phyloP scores from a whole-genome alignment of 1,140 invertebrate genomes.

The Rhopalosiphum maidis region DNA sequence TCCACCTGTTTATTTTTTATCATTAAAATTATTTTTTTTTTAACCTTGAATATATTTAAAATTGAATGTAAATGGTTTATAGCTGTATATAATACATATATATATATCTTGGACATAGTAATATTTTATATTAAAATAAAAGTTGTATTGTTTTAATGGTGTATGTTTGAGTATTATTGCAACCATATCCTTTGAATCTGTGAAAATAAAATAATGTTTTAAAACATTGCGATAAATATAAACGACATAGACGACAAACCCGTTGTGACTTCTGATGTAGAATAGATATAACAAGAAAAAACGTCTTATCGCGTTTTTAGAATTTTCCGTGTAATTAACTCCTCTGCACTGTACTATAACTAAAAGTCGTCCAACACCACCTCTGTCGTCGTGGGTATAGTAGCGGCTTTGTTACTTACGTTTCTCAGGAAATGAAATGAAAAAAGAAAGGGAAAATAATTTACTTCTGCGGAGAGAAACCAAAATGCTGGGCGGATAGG shows the following conservation, averaged over 20 bases:
- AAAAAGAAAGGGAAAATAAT: neutral
- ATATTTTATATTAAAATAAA: too few relatives aligned
- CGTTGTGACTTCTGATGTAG: conserved; percentile 4
- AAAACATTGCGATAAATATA: neutral
- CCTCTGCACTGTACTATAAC: neutral
- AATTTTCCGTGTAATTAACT: conserved; percentile 17
- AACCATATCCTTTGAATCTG: neutral
- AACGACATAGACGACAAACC: neutral
- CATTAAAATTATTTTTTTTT: neutral
- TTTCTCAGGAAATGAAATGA: conserved; percentile 6
- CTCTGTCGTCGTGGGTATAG: neutral
- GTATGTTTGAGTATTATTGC: neutral
- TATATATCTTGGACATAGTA: neutral
- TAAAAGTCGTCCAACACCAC: neutral
- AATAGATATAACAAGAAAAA: neutral
- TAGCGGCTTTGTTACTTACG: conserved; percentile 4
- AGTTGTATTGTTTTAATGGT: neutral
- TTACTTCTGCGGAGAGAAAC: neutral
- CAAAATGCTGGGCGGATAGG: neutral
- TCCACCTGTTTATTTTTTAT: too few relatives aligned
- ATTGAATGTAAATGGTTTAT: neutral
- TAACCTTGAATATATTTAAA: neutral
- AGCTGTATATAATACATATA: neutral
- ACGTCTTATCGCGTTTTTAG: conserved; percentile 2
- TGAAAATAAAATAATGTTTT: neutral